Evolutionary conservation across 2,888 invertebrate genomes (phyloP).

Genomic region (Pogonocherus hispidulus): DNA sequence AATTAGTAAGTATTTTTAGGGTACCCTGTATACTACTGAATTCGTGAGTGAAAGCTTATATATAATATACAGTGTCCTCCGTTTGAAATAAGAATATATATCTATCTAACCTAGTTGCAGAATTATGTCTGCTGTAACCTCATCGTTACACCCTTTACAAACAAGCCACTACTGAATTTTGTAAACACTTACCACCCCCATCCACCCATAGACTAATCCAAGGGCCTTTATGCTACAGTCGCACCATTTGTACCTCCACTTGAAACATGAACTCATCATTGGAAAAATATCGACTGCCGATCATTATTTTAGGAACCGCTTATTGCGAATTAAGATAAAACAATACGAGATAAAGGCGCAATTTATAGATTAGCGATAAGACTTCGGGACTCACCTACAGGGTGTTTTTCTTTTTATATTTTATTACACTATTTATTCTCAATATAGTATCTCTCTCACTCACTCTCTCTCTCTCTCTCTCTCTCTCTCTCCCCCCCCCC

Average conservation of each 20-base stretch:
- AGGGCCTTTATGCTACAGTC: conserved; percentile 6
- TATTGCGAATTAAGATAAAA: conserved; percentile 9
- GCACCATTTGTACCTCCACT: not conserved
- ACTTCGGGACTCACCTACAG: not conserved
- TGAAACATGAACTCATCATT: not conserved
- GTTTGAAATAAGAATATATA: too few species aligned
- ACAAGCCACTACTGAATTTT: not conserved
- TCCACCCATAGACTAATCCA: conserved; percentile 9
- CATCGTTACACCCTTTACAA: too few species aligned
- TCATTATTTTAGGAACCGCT: not conserved
- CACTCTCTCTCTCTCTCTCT: too few species aligned
- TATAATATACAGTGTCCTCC: too few species aligned
- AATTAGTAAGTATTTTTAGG: too few species aligned
- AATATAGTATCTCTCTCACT: too few species aligned
- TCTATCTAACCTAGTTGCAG: too few species aligned
- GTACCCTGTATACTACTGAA: too few species aligned
- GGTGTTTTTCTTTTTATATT: not conserved
- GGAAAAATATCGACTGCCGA: not conserved
- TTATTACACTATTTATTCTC: too few species aligned
- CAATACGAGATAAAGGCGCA: not conserved
- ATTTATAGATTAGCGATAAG: conserved; percentile 5
- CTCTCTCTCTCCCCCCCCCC: too few species aligned
- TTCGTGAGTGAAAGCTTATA: too few species aligned
- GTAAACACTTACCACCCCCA: conserved; percentile 20
- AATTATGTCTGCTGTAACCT: too few species aligned